Evolutionary conservation across 2,797 vertebrate genomes (phyloP).

Genomic region (Alauda arvensis): DNA sequence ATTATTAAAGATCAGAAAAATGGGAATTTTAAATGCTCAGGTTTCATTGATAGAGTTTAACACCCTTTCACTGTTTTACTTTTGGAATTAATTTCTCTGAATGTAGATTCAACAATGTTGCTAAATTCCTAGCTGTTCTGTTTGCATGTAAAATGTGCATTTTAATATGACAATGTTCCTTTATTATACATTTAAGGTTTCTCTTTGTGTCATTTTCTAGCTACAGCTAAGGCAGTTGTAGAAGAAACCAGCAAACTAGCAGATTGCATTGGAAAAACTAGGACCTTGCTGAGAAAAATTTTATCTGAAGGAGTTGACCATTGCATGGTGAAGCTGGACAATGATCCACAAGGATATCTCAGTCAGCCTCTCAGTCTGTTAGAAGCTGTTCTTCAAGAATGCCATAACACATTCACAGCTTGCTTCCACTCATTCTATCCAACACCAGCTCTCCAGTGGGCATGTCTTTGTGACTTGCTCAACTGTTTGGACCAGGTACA

Average conservation of each 20-base stretch:
- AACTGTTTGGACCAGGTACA: constrained; percentile 96
- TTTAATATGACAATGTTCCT: not conserved
- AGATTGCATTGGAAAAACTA: constrained; percentile 96
- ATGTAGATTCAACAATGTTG: not conserved
- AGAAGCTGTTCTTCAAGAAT: constrained; percentile 96
- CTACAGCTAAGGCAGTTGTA: constrained; percentile 91
- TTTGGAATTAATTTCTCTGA: not conserved
- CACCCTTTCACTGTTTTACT: not conserved
- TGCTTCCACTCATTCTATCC: constrained; percentile 99
- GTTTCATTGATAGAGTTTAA: not conserved
- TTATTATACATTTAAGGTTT: not conserved
- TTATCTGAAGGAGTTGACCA: constrained; percentile 97
- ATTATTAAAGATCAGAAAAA: not conserved
- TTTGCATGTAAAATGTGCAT: not conserved
- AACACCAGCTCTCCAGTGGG: constrained; percentile 95
- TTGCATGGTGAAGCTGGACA: constrained; percentile 94
- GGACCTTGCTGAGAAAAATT: constrained; percentile 95
- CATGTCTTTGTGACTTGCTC: constrained; percentile 94
- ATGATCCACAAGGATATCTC: constrained; percentile 94
- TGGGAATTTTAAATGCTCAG: not conserved
- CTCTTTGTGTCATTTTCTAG: constrained; percentile 68
- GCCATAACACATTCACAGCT: constrained; percentile 97
- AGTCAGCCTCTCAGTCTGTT: constrained; percentile 93
- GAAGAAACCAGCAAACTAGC: constrained; percentile 98
- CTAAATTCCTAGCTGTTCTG: not conserved